Conservation (phyloP, 2,113 vertebrate genomes). For the Anhinga anhinga region DNA sequence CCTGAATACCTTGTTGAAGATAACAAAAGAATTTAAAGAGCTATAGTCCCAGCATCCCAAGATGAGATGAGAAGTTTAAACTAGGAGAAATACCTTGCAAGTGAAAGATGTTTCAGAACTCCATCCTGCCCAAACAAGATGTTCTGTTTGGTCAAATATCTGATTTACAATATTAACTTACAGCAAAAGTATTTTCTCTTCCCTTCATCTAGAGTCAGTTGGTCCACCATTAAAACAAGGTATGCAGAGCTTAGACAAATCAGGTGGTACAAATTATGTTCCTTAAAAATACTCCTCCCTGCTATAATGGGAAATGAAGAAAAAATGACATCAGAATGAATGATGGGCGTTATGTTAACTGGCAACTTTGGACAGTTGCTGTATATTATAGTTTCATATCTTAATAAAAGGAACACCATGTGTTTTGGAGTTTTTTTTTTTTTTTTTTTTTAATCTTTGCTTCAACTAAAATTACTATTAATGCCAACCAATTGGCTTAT, state of each 20-base stretch:
- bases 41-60: neutral
- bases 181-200: neutral
- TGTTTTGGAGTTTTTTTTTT: neutral
- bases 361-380: neutral
- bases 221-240: neutral
- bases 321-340: neutral
- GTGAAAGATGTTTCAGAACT: neutral
- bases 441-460: neutral
- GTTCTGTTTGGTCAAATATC: neutral
- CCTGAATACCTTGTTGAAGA: neutral
- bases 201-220: neutral
- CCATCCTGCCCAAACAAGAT: neutral
- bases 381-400: neutral
- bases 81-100: neutral
- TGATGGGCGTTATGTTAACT: neutral
- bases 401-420: neutral
- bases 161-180: neutral
- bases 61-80: neutral
- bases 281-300: neutral
- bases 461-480: neutral
- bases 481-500: neutral
- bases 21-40: neutral
- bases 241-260: neutral
- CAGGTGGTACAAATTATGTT: neutral
- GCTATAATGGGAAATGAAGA: neutral